A percentile compares a stretch with the other conserved stretches of the same genome.
Conservation (phyloP, 2,888 invertebrate genomes). For the Encarsia formosa region DNA sequence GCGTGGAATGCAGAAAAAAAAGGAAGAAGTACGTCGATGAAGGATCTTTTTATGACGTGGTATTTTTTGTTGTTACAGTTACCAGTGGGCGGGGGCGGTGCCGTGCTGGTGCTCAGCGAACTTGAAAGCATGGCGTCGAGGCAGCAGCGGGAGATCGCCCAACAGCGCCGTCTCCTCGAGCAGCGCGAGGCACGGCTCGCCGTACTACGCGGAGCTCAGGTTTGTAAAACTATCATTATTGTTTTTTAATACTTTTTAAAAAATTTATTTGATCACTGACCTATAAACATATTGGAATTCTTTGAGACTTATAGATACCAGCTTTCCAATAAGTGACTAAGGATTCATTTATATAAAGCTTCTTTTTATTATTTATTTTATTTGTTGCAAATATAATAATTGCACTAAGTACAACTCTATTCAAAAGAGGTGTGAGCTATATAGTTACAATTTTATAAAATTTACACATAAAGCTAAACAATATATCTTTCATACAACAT, state of each 20-base stretch:
- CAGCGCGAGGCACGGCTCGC: slow-evolving; percentile 73
- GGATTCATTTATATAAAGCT: no score
- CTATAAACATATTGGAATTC: neutral
- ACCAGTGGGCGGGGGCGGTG: slow-evolving; percentile 72
- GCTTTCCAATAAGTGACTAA: no score
- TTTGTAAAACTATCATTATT: slow-evolving; percentile 27
- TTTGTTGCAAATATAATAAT: no score
- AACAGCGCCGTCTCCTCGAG: slow-evolving; percentile 86
- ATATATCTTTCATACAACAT: no score
- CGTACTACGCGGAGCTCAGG: slow-evolving; percentile 50
- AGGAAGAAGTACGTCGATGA: no score
- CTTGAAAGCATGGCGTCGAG: slow-evolving; percentile 96
- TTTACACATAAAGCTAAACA: no score
- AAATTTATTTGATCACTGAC: neutral
- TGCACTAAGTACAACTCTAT: no score
- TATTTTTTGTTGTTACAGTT: slow-evolving; percentile 67
- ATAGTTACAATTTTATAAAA: no score
- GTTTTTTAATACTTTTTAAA: neutral
- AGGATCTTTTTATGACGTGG: no score
- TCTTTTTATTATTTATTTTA: neutral
- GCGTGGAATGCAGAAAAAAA: no score
- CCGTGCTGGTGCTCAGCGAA: slow-evolving; percentile 88
- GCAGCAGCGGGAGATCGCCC: slow-evolving; percentile 97
- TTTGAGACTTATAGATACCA: neutral
- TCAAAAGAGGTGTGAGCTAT: no score